phyloP scores from a whole-genome alignment of 1,140 invertebrate species.

The Helicoverpa zea region DNA sequence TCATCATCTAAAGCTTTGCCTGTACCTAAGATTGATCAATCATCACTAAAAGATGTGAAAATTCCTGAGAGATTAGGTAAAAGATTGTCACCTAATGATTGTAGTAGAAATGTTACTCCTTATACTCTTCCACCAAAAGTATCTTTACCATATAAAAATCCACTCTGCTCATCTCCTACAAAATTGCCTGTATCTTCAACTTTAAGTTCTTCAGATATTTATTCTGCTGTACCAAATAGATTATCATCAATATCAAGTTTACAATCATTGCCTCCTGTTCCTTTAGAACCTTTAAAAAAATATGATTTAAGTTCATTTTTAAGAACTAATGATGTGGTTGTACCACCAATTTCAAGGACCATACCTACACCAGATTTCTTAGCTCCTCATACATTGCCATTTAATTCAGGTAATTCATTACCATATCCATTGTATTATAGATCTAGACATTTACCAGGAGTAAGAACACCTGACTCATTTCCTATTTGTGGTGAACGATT shows the following conservation, averaged over 20 bases:
- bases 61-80: neutral
- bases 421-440: neutral
- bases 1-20: slow-evolving; percentile 16
- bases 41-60: neutral
- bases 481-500: neutral
- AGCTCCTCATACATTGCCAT: neutral
- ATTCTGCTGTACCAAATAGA: neutral
- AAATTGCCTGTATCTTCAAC: neutral
- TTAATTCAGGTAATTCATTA: neutral
- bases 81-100: neutral
- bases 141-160: neutral
- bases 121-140: neutral
- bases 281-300: neutral
- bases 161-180: neutral
- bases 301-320: neutral
- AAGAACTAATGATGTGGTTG: neutral
- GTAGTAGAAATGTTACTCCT: neutral
- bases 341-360: neutral
- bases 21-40: neutral
- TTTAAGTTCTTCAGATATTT: neutral
- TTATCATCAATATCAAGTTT: neutral
- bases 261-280: neutral
- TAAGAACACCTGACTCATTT: neutral
- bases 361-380: neutral
- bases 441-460: neutral